Percentiles rank a stretch among this genome's conserved stretches.
Conservation (phyloP, 2,888 invertebrate genomes). For the Physocephala rufipes region DNA sequence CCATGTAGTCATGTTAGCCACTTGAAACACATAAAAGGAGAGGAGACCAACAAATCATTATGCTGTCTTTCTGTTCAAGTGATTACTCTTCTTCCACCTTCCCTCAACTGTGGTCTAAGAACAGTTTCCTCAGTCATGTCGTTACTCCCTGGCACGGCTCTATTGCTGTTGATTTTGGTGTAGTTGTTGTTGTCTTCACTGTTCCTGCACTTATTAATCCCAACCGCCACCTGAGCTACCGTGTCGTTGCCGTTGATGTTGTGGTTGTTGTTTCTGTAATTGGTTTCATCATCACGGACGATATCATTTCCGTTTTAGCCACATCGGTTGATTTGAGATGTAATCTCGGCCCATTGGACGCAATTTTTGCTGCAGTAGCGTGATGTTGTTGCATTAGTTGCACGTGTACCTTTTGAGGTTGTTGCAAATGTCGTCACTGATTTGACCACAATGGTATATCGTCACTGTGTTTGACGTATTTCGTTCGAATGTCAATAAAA, state of each 20-base stretch:
- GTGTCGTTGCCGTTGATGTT: constrained; percentile 30
- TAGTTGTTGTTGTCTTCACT: constrained; percentile 35
- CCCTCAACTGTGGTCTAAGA: too few relatives aligned
- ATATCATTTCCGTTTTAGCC: constrained; percentile 40
- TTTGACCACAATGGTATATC: constrained; percentile 49
- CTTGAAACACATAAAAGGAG: neutral
- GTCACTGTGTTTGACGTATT: constrained; percentile 48
- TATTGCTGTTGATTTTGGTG: too few relatives aligned
- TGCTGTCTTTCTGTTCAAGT: neutral
- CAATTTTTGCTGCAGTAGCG: constrained; percentile 45
- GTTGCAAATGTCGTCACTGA: constrained; percentile 49
- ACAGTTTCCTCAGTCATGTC: constrained; percentile 38
- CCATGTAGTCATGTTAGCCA: too few relatives aligned
- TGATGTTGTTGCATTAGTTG: constrained; percentile 49
- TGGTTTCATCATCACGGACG: constrained; percentile 32
- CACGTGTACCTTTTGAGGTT: constrained; percentile 50
- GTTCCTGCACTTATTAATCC: constrained; percentile 27
- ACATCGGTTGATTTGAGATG: constrained; percentile 46
- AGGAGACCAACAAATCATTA: neutral
- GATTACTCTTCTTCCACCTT: neutral
- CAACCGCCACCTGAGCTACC: constrained; percentile 35
- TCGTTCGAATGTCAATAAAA: constrained; percentile 46
- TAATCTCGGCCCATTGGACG: constrained; percentile 11
- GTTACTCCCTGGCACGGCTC: constrained; percentile 18
- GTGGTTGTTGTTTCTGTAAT: too few relatives aligned